Evolutionary conservation across 1,140 invertebrate genomes (phyloP).

Genomic region (Drosophila rhopaloa): DNA sequence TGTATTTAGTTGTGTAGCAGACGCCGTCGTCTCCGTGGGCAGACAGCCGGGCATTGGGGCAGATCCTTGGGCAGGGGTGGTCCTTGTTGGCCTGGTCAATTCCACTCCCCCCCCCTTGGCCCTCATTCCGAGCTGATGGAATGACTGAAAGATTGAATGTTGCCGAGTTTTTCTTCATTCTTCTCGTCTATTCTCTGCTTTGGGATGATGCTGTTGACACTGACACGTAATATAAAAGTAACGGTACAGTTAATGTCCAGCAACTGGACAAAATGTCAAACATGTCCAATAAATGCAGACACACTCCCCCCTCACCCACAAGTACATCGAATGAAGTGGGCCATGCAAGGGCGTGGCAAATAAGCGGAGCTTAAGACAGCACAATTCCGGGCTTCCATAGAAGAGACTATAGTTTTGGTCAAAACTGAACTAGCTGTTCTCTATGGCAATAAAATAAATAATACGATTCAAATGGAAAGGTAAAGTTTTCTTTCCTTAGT

Average conservation of each 20-base stretch:
- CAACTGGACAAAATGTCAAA: slow-evolving; percentile 71
- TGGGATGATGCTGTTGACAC: slow-evolving; percentile 77
- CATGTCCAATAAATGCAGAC: slow-evolving; percentile 72
- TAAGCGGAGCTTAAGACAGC: slow-evolving; percentile 8
- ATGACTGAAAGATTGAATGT: slow-evolving; percentile 75
- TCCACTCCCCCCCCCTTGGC: background rate
- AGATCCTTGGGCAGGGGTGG: slow-evolving; percentile 9
- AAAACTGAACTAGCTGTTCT: too few relatives aligned
- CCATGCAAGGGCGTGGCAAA: background rate
- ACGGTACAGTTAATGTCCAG: slow-evolving; percentile 70
- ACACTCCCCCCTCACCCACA: slow-evolving; percentile 15
- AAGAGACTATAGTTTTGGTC: background rate
- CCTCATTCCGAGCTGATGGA: slow-evolving; percentile 34
- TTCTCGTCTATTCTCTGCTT: slow-evolving; percentile 1
- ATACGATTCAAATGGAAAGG: too few relatives aligned
- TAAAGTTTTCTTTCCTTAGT: too few relatives aligned
- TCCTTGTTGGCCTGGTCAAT: slow-evolving; percentile 57
- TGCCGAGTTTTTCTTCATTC: slow-evolving; percentile 48
- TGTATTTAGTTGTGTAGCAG: slow-evolving; percentile 78
- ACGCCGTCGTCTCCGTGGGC: slow-evolving; percentile 36
- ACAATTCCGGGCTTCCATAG: too few relatives aligned
- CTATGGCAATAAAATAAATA: too few relatives aligned
- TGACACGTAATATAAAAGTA: slow-evolving; percentile 79
- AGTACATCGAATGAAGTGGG: slow-evolving; percentile 4
- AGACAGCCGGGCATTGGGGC: slow-evolving; percentile 7